Percentiles rank a stretch among this genome's conserved stretches.
phyloP scores from a whole-genome alignment of 2,888 invertebrate genomes.

The Lepas anatifera region DNA sequence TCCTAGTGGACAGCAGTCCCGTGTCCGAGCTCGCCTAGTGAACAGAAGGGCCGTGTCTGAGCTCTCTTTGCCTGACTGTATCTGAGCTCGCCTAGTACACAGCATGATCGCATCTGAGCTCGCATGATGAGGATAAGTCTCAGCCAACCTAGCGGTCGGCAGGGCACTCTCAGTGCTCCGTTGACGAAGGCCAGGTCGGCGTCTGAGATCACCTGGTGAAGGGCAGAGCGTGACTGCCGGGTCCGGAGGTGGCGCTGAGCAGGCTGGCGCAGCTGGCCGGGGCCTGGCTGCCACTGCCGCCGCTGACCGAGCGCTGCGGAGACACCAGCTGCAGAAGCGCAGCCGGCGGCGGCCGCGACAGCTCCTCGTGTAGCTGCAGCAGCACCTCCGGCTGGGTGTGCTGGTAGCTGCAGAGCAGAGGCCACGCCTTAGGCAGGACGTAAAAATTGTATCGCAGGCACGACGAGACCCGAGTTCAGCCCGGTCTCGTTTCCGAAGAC shows the following conservation, averaged over 20 bases:
- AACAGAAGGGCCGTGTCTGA: too few species aligned
- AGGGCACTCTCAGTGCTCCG: too few species aligned
- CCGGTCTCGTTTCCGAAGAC: too few species aligned
- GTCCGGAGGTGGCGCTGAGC: neutral
- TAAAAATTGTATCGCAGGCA: too few species aligned
- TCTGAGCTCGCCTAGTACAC: too few species aligned
- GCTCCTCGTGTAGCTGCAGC: slow-evolving; percentile 1
- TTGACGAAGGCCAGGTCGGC: too few species aligned
- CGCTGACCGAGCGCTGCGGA: neutral
- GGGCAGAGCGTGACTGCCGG: neutral
- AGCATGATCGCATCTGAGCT: too few species aligned
- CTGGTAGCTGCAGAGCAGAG: neutral
- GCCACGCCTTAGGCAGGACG: too few species aligned
- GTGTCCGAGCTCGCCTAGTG: neutral
- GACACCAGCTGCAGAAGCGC: neutral
- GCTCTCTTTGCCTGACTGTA: too few species aligned
- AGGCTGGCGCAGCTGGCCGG: neutral
- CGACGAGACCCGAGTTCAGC: too few species aligned
- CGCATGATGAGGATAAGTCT: too few species aligned
- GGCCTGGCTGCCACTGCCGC: neutral
- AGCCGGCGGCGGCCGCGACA: neutral
- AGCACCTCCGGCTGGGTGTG: slow-evolving; percentile 8
- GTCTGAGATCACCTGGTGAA: neutral
- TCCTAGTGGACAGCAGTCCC: neutral
- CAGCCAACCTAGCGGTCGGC: too few species aligned